phyloP scores from a whole-genome alignment of 2,113 vertebrate species.

The Lycaon pictus region DNA sequence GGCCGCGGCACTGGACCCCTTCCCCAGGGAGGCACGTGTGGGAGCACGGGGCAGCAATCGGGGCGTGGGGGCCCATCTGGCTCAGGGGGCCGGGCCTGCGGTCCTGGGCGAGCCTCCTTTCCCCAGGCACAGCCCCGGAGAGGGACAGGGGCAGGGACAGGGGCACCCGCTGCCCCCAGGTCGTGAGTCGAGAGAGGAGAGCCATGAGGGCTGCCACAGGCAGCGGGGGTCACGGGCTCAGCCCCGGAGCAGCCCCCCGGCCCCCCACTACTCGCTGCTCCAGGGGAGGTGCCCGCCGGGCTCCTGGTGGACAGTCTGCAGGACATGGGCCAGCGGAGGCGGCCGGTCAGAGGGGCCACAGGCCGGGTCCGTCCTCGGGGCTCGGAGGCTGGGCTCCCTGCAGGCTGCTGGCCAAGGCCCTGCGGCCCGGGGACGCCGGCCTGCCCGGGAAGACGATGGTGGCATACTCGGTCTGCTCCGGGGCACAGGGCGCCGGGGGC shows the following conservation, averaged over 20 bases:
- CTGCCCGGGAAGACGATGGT: constrained; percentile 60
- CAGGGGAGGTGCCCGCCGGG: accelerated
- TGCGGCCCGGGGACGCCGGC: background rate
- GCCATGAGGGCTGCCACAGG: background rate
- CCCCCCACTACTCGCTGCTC: accelerated
- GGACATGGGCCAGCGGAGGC: background rate
- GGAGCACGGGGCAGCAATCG: background rate
- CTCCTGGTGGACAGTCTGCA: background rate
- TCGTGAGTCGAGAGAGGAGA: background rate
- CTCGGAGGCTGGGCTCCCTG: background rate
- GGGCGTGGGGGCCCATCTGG: background rate
- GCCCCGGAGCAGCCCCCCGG: accelerated
- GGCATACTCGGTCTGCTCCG: constrained; percentile 65
- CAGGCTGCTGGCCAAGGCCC: background rate
- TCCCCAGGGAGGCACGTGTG: accelerated
- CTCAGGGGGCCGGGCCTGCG: background rate
- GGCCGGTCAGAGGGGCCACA: constrained; percentile 73
- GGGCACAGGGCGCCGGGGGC: background rate
- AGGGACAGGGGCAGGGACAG: background rate
- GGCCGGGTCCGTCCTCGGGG: constrained; percentile 60
- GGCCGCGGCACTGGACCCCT: background rate
- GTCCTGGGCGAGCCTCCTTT: background rate
- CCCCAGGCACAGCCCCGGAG: background rate
- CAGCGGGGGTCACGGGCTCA: background rate
- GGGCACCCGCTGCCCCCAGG: too few species aligned